These are phyloP conservation scores for Drosophila atroscutellata DNA, from an alignment of 2,888 invertebrate species.

Conservation along the genomic window DNA sequence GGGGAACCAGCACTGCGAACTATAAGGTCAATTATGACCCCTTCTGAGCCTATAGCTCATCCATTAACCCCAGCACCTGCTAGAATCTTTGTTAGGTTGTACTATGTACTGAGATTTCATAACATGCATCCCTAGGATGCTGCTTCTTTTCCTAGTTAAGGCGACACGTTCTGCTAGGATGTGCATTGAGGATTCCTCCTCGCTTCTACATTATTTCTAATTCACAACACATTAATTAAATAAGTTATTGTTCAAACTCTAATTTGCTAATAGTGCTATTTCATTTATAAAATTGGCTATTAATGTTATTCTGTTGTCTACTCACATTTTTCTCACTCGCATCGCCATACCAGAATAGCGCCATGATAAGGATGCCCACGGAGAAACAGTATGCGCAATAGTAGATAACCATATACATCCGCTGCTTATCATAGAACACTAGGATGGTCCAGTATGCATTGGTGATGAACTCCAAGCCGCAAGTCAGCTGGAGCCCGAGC, in stretches of 20 bases:
- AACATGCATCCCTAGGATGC: no score
- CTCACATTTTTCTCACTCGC: constrained; percentile 75
- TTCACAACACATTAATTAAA: not conserved
- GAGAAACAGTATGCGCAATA: constrained; percentile 61
- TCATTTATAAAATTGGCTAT: not conserved
- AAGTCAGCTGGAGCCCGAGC: constrained; percentile 74
- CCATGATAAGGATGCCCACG: constrained; percentile 54
- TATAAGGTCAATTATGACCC: no score
- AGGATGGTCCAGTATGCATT: constrained; percentile 81
- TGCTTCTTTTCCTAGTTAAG: no score
- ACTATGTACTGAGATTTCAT: no score
- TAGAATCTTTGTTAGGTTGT: no score
- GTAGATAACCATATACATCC: constrained; percentile 49
- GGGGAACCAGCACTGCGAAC: no score
- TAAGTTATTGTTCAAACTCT: not conserved
- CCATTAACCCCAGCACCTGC: no score
- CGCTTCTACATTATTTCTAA: no score
- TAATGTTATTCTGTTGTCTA: constrained; percentile 3
- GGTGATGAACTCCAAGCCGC: constrained; percentile 81
- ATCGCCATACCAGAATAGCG: constrained; percentile 74
- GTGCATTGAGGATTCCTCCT: no score
- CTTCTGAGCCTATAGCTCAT: no score
- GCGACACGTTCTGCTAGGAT: no score
- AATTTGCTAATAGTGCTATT: not conserved
- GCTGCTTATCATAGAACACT: constrained; percentile 27